phyloP scores from a whole-genome alignment of 2,888 invertebrate species.

The Drosophila neotestacea region DNA sequence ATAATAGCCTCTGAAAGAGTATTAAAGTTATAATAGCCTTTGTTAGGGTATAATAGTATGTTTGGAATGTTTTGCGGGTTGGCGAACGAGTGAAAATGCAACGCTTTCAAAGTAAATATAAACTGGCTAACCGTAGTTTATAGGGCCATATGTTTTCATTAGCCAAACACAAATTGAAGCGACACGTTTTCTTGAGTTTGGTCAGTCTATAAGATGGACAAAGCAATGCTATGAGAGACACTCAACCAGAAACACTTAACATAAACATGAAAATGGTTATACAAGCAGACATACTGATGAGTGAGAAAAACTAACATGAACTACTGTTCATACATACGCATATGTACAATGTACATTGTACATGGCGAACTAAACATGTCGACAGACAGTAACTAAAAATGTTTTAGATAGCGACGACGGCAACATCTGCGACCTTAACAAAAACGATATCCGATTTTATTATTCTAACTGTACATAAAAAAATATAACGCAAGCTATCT shows the following conservation, averaged over 20 bases:
- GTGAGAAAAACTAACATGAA: constrained; percentile 67
- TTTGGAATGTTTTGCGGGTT: constrained; percentile 17
- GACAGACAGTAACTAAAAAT: constrained; percentile 2
- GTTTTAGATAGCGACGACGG: not conserved
- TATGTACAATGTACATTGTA: not conserved
- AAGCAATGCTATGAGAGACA: constrained; percentile 12
- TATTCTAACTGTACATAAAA: too few species aligned
- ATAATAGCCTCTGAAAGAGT: not conserved
- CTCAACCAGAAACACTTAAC: constrained; percentile 66
- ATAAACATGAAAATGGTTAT: constrained; percentile 64
- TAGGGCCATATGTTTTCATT: constrained; percentile 63
- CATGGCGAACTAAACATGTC: constrained; percentile 37
- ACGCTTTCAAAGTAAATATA: constrained; percentile 55
- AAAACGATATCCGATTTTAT: too few species aligned
- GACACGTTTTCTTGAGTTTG: constrained; percentile 59
- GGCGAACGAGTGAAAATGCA: constrained; percentile 44
- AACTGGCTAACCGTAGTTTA: constrained; percentile 35
- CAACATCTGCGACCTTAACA: too few species aligned
- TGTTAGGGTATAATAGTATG: not conserved
- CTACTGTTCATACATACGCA: constrained; percentile 60
- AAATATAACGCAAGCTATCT: too few species aligned
- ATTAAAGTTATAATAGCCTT: not conserved
- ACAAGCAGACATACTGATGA: constrained; percentile 36
- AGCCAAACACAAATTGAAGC: constrained; percentile 75
- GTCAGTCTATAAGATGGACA: constrained; percentile 32